Percentiles rank a stretch among this genome's conserved stretches.
Evolutionary conservation across 1,140 invertebrate genomes (phyloP).

Genomic region (Aricia agestis): DNA sequence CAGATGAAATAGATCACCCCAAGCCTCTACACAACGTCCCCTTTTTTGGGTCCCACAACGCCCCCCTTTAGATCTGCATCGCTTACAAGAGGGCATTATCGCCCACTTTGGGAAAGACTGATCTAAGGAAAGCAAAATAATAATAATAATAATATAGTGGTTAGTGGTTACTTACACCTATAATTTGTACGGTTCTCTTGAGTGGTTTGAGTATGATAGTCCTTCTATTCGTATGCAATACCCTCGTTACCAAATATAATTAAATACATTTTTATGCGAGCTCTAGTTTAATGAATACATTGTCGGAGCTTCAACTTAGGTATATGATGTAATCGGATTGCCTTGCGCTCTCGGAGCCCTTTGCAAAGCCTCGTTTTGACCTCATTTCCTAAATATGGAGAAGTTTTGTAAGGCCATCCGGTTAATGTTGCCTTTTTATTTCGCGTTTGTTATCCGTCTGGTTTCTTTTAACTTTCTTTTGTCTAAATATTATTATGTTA

Average conservation of each 20-base stretch:
- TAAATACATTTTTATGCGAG: neutral
- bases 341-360: slow-evolving; percentile 45
- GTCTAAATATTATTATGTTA: neutral
- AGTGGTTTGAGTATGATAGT: too few relatives aligned
- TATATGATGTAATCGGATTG: slow-evolving; percentile 59
- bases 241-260: neutral
- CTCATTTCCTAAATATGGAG: slow-evolving; percentile 68
- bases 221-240: too few relatives aligned
- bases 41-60: too few relatives aligned
- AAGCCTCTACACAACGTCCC: too few relatives aligned
- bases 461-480: slow-evolving; percentile 25
- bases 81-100: too few relatives aligned
- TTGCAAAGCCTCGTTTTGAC: slow-evolving; percentile 54
- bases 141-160: too few relatives aligned
- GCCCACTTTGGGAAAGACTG: too few relatives aligned
- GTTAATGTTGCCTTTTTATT: slow-evolving; percentile 31
- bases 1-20: too few relatives aligned
- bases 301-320: slow-evolving; percentile 38
- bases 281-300: slow-evolving; percentile 43
- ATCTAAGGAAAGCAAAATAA: too few relatives aligned
- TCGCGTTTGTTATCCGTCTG: slow-evolving; percentile 32
- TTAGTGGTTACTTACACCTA: too few relatives aligned
- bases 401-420: slow-evolving; percentile 59
- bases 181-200: too few relatives aligned
- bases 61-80: too few relatives aligned